Evolutionary conservation across 2,888 invertebrate species (phyloP).

Genomic region (Epirrhoe alternata): DNA sequence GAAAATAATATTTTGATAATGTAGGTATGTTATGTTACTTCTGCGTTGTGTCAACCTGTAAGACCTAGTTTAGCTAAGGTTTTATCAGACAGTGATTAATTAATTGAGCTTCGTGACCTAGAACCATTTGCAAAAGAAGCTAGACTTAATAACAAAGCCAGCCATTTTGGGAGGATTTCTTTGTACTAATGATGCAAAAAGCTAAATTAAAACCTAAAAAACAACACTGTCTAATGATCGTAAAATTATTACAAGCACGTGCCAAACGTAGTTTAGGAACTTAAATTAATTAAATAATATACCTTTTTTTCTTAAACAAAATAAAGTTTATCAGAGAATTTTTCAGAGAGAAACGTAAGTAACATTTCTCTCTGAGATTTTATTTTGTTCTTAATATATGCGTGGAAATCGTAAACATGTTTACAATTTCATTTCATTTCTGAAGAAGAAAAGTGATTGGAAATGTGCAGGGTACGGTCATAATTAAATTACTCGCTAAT

Average conservation of each 20-base stretch:
- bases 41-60: background rate
- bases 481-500: no score
- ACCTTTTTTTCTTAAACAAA: no score
- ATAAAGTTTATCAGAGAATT: no score
- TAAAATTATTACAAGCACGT: background rate
- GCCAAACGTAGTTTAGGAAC: background rate
- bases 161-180: background rate
- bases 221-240: no score
- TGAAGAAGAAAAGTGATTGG: no score
- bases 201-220: background rate
- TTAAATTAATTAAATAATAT: no score
- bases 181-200: background rate
- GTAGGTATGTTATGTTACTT: background rate
- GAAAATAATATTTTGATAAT: no score
- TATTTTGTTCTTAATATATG: no score
- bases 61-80: background rate
- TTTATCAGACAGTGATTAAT: conserved; percentile 27
- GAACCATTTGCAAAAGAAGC: conserved; percentile 8
- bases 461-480: no score
- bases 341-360: no score
- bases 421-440: background rate
- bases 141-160: background rate
- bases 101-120: conserved; percentile 21
- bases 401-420: background rate
- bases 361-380: no score